A percentile compares a stretch with the other conserved stretches of the same genome.
These are phyloP conservation scores for Numida meleagris DNA, from an alignment of 2,113 vertebrate species.

Conservation along the genomic window DNA sequence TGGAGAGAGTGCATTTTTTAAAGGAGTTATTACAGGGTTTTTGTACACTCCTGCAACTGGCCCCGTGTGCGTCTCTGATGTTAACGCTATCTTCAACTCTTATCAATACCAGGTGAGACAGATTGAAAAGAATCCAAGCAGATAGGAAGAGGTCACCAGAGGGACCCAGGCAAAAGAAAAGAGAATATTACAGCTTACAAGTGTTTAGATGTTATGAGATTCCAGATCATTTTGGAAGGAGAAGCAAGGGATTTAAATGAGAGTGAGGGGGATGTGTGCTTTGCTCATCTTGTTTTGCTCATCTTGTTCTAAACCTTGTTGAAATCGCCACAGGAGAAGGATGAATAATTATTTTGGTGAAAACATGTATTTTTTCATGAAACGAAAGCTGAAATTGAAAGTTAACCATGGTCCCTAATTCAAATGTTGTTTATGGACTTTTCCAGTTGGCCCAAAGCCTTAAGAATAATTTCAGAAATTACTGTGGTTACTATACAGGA, in stretches of 20 bases:
- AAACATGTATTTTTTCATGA: neutral
- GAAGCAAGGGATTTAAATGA: neutral
- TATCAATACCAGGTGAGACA: neutral
- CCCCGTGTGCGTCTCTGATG: neutral
- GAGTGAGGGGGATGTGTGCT: neutral
- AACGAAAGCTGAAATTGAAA: neutral
- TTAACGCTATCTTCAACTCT: neutral
- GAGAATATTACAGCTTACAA: neutral
- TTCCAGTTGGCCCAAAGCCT: neutral
- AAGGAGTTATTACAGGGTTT: neutral
- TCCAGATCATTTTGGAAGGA: neutral
- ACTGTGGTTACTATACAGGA: neutral
- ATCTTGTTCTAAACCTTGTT: neutral
- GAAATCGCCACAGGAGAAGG: rapidly evolving
- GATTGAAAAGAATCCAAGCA: neutral
- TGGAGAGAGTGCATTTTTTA: neutral
- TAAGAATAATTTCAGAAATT: neutral
- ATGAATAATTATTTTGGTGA: neutral
- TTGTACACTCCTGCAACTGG: neutral
- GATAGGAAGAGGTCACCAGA: neutral
- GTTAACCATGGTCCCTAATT: neutral
- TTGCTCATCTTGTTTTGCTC: neutral
- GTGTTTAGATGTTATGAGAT: neutral
- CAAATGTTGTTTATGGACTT: neutral
- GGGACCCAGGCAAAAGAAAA: neutral